Percentiles rank a stretch among this genome's conserved stretches.
phyloP scores from a whole-genome alignment of 2,888 invertebrate genomes.

The Plusia festucae region DNA sequence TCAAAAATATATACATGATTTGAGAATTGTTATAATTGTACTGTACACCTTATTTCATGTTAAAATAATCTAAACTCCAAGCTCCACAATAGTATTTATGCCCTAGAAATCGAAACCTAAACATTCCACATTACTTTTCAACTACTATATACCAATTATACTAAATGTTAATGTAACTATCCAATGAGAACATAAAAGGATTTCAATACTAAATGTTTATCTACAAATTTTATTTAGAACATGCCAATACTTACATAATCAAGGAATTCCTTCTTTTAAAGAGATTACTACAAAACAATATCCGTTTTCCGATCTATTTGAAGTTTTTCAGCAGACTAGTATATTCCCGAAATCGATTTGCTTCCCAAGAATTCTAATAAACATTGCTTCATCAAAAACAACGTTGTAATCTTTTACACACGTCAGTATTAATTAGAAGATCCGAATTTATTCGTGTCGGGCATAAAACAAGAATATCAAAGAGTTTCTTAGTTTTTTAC shows the following conservation, averaged over 20 bases:
- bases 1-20: no score
- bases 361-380: conserved; percentile 28
- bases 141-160: no score
- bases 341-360: conserved; percentile 17
- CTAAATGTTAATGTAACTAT: neutral
- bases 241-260: neutral
- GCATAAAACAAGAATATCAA: conserved; percentile 64
- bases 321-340: neutral
- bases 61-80: no score
- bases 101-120: no score
- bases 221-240: neutral
- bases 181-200: neutral
- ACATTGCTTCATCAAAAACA: conserved; percentile 33
- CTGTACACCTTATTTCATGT: no score
- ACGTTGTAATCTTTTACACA: conserved; percentile 41
- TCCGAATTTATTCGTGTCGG: conserved; percentile 57
- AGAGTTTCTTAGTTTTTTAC: conserved; percentile 57
- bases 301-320: neutral
- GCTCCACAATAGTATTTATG: no score
- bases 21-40: no score
- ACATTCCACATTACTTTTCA: no score
- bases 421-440: conserved; percentile 59
- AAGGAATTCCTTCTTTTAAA: neutral
- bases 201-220: neutral
- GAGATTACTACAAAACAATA: neutral